Conservation (phyloP, 2,888 invertebrate genomes). For the Belgica antarctica region DNA sequence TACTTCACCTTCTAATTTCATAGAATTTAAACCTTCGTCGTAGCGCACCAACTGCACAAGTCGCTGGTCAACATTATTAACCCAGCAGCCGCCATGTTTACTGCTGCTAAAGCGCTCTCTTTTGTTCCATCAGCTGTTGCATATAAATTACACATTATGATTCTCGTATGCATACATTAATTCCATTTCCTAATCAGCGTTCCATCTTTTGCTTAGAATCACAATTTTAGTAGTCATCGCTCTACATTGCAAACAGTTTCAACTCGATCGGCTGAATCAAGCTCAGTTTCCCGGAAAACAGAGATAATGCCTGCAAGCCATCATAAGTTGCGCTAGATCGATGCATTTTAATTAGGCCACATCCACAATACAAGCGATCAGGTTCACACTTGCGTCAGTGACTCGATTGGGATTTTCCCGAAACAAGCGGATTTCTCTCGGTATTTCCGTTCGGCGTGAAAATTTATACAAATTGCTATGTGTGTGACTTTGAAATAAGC, state of each 20-base stretch:
- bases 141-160: conserved; percentile 42
- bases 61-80: too few species aligned
- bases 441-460: background rate
- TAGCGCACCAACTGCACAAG: too few species aligned
- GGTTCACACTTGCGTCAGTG: background rate
- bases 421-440: background rate
- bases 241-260: background rate
- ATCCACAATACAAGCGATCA: background rate
- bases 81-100: background rate
- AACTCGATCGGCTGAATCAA: background rate
- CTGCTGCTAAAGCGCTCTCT: background rate
- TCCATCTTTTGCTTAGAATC: conserved; percentile 19
- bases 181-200: conserved; percentile 32
- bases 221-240: background rate
- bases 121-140: conserved; percentile 42
- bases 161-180: conserved; percentile 37
- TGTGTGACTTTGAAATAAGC: too few species aligned
- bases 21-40: too few species aligned
- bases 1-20: too few species aligned
- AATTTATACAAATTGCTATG: too few species aligned
- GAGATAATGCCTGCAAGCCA: background rate
- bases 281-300: background rate
- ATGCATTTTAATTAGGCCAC: background rate
- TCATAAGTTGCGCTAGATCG: background rate
- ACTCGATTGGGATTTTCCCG: background rate